Evolutionary conservation across 2,888 invertebrate genomes (phyloP), one percentile per base, ranked within the genome.

Genomic region (Rotaria socialis): DNA sequence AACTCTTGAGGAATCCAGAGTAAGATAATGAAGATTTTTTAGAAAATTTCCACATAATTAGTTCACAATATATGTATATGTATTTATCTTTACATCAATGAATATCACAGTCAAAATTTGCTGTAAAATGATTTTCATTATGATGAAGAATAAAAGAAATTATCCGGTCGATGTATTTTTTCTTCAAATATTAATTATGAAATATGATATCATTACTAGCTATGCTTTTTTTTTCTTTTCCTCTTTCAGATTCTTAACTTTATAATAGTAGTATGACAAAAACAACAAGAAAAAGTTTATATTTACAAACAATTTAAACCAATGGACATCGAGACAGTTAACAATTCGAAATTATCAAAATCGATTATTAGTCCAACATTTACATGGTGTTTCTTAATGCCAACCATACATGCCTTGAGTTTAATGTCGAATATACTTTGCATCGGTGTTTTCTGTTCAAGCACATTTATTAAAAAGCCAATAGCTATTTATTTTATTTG

Each of bases 401-500:
- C 67, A 19, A 35, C 27, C 19, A 41, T 67, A 35, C 67, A 67
- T 67, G 4, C 35, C 35, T 67, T 67, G 2, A 67, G 67, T 67
- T 19, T 67, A 35, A 67, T 67, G 5, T 67, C 67, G 7, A 67
- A 67, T 67, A 67, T 67, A 14, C 67, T 67, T 27, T 67, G 67
- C 19, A 67, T 67, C 6, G 19, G 35, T 27, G 67, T 67, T 35
- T 67, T 67, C 11, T 67, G 35, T 27, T 67, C 67, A 35, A 67
- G 35, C 35, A 16, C 3, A 27, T 67, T 67, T 41, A 67, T 67
- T 67, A 67, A 67, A 67, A 67, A 67, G 19, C 67, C 67, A 2
- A 67, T 67, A 16, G 67, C 67, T 16, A 67, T 67, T 67, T 67
- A 67, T 41, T 67, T 67, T 67, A 67, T 67, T 35, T 16, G 67